Percentiles rank a stretch among this genome's conserved stretches.
phyloP scores from a whole-genome alignment of 2,113 vertebrate genomes.

The Barbus barbus region DNA sequence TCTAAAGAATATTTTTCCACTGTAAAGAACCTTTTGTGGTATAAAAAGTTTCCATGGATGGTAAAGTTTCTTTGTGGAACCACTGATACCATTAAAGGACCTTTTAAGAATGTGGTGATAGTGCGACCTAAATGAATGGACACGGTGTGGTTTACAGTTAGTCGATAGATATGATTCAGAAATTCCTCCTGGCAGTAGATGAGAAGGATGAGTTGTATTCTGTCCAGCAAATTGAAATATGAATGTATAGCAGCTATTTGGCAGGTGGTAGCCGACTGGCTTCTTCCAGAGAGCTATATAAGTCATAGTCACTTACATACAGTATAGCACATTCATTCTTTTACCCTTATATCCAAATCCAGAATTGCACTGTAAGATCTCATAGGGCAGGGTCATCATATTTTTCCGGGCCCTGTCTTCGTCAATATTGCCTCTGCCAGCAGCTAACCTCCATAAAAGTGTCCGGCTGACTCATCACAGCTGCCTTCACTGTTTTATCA shows the following conservation, averaged over 20 bases:
- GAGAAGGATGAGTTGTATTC: no score
- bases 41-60: no score
- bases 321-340: background rate
- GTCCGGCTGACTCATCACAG: constrained; percentile 11
- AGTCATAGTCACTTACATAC: background rate
- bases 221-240: background rate
- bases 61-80: no score
- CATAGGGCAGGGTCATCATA: background rate
- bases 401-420: background rate
- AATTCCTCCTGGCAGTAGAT: background rate
- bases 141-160: background rate
- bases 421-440: constrained; percentile 21
- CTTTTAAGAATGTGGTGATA: no score
- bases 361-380: background rate
- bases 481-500: constrained; percentile 2
- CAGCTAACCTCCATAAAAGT: constrained; percentile 18
- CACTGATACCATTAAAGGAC: no score
- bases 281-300: background rate
- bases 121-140: background rate
- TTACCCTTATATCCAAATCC: background rate
- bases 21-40: no score
- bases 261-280: background rate
- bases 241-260: background rate
- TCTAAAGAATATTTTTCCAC: no score
- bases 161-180: background rate